Evolutionary conservation across 2,113 vertebrate genomes (phyloP).

Genomic region (Columba janthina): DNA sequence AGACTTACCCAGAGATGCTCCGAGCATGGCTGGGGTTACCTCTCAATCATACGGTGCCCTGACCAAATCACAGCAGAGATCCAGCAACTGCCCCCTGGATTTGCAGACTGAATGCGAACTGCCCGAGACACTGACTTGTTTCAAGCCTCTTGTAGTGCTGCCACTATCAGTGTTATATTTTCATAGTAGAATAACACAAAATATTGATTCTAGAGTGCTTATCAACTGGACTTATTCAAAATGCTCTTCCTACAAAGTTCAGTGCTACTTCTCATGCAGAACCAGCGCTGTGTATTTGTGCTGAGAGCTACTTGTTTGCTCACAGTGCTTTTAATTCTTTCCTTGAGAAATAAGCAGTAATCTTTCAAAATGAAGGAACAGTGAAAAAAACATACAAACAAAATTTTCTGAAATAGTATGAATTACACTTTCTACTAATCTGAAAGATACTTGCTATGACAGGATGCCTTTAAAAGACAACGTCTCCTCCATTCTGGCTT

Average conservation of each 20-base stretch:
- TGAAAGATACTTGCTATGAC: neutral
- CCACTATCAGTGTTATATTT: constrained; percentile 32
- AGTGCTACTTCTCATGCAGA: constrained; percentile 17
- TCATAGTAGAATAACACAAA: constrained; percentile 41
- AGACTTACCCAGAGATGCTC: neutral
- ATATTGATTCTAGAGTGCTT: constrained; percentile 51
- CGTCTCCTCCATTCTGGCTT: rapidly evolving
- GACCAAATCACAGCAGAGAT: neutral
- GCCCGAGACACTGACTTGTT: neutral
- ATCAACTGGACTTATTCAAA: constrained; percentile 25
- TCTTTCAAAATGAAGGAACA: neutral
- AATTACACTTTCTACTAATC: neutral
- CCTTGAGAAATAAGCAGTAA: neutral
- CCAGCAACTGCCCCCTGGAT: neutral
- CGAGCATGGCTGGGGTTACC: neutral
- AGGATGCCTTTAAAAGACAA: neutral
- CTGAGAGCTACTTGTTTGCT: neutral
- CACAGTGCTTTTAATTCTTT: neutral
- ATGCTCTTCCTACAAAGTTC: constrained; percentile 7
- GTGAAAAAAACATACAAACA: neutral
- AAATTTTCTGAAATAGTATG: neutral
- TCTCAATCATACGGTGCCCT: neutral
- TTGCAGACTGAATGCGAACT: neutral
- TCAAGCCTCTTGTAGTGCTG: neutral
- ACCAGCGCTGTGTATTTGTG: neutral